Base-by-base conservation (phyloP, 2,888 invertebrate genomes). In the Pterobdella sp. region DNA sequence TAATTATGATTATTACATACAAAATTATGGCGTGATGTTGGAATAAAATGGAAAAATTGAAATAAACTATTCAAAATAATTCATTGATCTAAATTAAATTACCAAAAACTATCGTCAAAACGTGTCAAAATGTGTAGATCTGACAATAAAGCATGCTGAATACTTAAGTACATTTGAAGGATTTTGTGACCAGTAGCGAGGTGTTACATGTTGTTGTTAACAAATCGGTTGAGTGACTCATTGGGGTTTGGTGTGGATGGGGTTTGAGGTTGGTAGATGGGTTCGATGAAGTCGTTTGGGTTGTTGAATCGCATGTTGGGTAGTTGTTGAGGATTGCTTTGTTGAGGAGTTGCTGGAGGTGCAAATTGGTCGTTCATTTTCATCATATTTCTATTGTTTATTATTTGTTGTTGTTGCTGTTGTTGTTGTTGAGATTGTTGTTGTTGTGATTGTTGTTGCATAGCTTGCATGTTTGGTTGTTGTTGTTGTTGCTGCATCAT, bases 371-470 rank as follows among this genome's bases (percentile, higher is more conserved):
- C 66, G 80, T 84, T 80, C 75, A 84, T 84, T 77, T 84, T 84
- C 77, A 83, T 81, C 49, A 83, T 79, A 76, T 82, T 82, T 71
- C 81, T 81, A 67, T 81, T 81, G 73, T 80, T 78, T 2, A 68
- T 79, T 79, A 81, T 80, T 75, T 80, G 78, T 70, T 76, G 75
- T 31, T 76, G 76, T 63, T 72, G 75, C 35, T 66, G 75, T 74
- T 75, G 74, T 42, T 74, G 82, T 72, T 75, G 72, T 60, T 73
- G 82, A 76, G 66, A 64, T 26, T 49, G 52, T 32, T 64, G 56
- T 56, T 29, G 37, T n/a, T n/a, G 32, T 31, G 80, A 81, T 78
- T 81, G 83, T 77, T 80, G 82, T 35, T 14, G n/a, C 70, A 72
- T 72, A 69, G 34, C 29, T 42, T 29, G 37, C n/a, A n/a, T n/a